Evolutionary conservation across 2,113 vertebrate genomes (phyloP).

Genomic region (Hirundichthys speculiger): DNA sequence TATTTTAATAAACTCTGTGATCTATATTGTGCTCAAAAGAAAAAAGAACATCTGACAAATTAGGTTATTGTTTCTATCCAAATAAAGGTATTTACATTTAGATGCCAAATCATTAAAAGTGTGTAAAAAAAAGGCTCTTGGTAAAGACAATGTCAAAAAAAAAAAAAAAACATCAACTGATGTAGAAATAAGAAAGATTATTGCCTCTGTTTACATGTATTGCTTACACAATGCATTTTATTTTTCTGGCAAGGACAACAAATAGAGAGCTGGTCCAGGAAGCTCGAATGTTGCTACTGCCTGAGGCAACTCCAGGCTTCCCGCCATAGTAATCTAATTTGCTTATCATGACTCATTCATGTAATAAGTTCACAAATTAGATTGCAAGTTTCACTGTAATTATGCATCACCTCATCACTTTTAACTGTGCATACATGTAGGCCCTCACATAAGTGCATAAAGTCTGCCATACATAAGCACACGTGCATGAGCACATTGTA

Average conservation of each 20-base stretch:
- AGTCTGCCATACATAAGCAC: not conserved
- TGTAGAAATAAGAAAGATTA: not conserved
- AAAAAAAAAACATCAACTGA: no score
- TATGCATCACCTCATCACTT: conserved; percentile 16
- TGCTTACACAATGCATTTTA: not conserved
- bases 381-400: conserved; percentile 32
- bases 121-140: conserved; percentile 3
- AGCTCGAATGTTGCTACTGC: conserved; percentile 26
- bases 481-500: not conserved
- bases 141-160: not conserved
- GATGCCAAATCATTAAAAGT: no score
- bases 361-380: conserved; percentile 38
- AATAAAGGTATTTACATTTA: no score
- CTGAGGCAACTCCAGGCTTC: conserved; percentile 35
- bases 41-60: no score
- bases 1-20: no score
- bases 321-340: conserved; percentile 40
- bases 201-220: not conserved
- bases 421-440: conserved; percentile 1
- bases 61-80: no score
- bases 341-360: conserved; percentile 53
- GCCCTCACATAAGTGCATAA: not conserved
- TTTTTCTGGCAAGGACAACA: conserved; percentile 6
- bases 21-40: no score
- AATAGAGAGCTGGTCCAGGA: conserved; percentile 9